A percentile compares a stretch with the other conserved stretches of the same genome.
These are phyloP conservation scores for Linnaemya tessellans DNA, from an alignment of 2,888 invertebrate species.

Conservation along the genomic window DNA sequence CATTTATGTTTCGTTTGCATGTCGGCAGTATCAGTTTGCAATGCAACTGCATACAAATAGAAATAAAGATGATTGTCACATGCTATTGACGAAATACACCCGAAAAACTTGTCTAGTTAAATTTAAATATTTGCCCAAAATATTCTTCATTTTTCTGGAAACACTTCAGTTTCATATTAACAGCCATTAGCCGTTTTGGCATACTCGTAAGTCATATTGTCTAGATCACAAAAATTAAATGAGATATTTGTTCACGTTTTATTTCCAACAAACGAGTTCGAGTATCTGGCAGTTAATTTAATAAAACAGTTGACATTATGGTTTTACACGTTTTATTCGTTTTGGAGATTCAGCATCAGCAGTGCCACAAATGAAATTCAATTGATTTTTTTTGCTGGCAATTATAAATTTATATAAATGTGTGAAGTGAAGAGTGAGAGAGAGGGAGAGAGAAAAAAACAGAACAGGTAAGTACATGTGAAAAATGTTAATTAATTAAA, in stretches of 20 bases:
- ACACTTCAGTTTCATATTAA: too few species aligned
- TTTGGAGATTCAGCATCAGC: background rate
- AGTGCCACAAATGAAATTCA: background rate
- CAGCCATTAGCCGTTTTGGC: background rate
- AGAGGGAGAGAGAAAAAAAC: background rate
- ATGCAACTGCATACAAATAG: background rate
- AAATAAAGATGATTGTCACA: background rate
- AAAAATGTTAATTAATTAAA: constrained; percentile 56
- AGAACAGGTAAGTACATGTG: background rate
- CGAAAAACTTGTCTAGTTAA: background rate
- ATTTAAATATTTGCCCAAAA: background rate
- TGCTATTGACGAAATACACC: background rate
- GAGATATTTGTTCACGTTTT: constrained; percentile 68
- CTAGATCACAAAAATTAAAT: constrained; percentile 38
- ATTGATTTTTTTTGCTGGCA: background rate
- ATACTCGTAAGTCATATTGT: constrained; percentile 24
- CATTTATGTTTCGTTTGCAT: constrained; percentile 27
- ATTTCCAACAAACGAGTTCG: constrained; percentile 50
- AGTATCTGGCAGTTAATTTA: constrained; percentile 50
- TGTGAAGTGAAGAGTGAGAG: background rate
- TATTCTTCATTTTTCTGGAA: background rate
- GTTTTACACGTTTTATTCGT: constrained; percentile 64
- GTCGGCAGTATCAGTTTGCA: constrained; percentile 1
- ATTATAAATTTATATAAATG: constrained; percentile 1
- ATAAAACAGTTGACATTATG: constrained; percentile 62